Conservation (phyloP, 2,113 vertebrate species). For the Smithornis capensis region DNA sequence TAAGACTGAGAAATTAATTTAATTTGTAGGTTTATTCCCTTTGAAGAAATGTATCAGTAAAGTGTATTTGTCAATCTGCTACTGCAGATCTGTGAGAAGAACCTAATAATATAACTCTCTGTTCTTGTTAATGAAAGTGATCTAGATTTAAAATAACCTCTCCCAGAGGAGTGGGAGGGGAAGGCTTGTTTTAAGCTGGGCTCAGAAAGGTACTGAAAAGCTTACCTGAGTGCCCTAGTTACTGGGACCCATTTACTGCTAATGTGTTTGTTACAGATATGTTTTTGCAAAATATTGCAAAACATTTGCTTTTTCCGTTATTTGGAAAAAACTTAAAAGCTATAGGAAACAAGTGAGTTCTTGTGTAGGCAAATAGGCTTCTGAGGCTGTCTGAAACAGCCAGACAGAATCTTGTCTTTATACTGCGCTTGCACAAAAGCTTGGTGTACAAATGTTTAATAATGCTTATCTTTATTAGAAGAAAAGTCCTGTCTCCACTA, state of each 20-base stretch:
- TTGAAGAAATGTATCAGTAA: background rate
- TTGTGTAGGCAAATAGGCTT: background rate
- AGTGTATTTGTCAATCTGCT: background rate
- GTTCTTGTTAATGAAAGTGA: background rate
- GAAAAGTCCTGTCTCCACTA: background rate
- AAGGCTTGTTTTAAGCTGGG: background rate
- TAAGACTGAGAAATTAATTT: background rate
- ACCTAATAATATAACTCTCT: background rate
- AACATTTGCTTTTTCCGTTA: too few species aligned
- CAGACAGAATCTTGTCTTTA: background rate
- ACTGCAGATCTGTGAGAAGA: background rate
- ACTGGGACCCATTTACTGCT: background rate
- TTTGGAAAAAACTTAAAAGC: background rate
- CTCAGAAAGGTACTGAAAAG: background rate
- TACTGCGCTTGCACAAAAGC: background rate
- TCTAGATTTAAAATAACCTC: constrained; percentile 47
- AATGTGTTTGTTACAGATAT: background rate
- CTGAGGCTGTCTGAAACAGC: background rate
- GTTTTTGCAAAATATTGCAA: background rate
- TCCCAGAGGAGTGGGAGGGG: background rate
- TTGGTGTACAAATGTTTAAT: background rate
- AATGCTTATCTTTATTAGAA: background rate
- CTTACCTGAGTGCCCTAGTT: background rate
- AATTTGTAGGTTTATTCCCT: background rate
- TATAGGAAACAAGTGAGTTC: background rate